A percentile compares a stretch with the other conserved stretches of the same genome.
Conservation (phyloP, 2,113 vertebrate genomes). For the Chrysemys picta region DNA sequence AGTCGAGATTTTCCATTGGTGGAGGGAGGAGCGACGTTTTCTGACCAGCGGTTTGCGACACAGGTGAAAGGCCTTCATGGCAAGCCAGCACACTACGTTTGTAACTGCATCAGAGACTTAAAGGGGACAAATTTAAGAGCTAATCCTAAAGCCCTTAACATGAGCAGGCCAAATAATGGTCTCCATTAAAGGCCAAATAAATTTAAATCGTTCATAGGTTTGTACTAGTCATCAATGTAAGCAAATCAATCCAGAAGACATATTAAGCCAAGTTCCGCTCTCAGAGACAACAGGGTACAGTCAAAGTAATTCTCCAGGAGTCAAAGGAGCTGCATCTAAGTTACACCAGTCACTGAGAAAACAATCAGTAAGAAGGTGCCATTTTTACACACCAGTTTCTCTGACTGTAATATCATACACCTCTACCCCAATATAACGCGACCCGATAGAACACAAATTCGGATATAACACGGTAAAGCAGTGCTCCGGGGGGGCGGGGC, state of each 20-base stretch:
- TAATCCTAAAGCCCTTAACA: slow-evolving; percentile 35
- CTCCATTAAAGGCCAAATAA: slow-evolving; percentile 38
- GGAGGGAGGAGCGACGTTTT: slow-evolving; percentile 11
- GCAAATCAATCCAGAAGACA: slow-evolving; percentile 11
- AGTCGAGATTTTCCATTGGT: not conserved
- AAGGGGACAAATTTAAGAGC: slow-evolving; percentile 50
- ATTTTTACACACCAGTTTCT: not conserved
- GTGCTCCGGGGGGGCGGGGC: too few species aligned
- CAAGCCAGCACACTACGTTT: slow-evolving; percentile 2
- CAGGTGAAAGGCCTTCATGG: slow-evolving; percentile 13
- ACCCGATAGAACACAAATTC: too few species aligned
- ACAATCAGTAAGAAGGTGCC: not conserved
- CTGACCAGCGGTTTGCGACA: not conserved
- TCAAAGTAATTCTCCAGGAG: slow-evolving; percentile 18
- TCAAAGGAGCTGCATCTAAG: slow-evolving; percentile 18
- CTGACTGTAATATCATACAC: not conserved
- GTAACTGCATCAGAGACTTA: slow-evolving; percentile 32
- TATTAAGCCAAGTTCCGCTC: not conserved
- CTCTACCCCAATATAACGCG: too few species aligned
- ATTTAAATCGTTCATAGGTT: slow-evolving; percentile 35
- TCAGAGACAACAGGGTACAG: not conserved
- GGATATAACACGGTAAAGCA: too few species aligned
- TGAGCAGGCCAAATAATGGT: not conserved
- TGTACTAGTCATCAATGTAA: slow-evolving; percentile 14
- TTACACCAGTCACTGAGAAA: not conserved